Evolutionary conservation across 2,797 vertebrate species (phyloP).

Genomic region (Phataginus tetradactyla): DNA sequence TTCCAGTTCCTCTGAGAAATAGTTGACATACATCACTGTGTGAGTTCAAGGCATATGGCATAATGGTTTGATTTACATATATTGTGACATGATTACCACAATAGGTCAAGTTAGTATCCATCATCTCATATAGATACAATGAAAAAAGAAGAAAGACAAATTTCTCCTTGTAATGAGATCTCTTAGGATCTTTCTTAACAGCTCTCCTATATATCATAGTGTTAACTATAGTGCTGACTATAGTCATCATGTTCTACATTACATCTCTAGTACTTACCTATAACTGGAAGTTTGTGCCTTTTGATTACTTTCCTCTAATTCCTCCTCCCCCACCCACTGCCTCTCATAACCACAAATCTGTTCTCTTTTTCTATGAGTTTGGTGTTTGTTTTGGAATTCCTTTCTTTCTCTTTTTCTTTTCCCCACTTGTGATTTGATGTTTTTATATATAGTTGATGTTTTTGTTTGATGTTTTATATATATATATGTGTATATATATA

Average conservation of each 20-base stretch:
- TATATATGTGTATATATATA: no score
- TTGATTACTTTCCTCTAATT: background rate
- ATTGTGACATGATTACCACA: background rate
- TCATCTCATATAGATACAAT: background rate
- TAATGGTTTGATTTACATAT: background rate
- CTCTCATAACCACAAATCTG: background rate
- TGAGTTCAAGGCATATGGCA: background rate
- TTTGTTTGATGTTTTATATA: background rate
- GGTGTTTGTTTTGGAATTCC: background rate
- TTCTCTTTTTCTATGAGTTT: background rate
- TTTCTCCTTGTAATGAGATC: no score
- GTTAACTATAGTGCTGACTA: background rate
- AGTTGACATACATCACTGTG: no score
- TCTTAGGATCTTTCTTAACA: background rate
- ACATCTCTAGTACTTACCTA: background rate
- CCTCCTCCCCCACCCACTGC: background rate
- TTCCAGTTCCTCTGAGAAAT: background rate
- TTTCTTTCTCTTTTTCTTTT: background rate
- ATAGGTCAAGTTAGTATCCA: background rate
- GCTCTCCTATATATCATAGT: background rate
- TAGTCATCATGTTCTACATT: background rate
- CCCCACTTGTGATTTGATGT: background rate
- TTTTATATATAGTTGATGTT: background rate
- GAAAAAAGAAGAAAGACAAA: background rate
- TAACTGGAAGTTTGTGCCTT: background rate